phyloP scores from a whole-genome alignment of 2,888 invertebrate genomes.

The Melipona bicolor region DNA sequence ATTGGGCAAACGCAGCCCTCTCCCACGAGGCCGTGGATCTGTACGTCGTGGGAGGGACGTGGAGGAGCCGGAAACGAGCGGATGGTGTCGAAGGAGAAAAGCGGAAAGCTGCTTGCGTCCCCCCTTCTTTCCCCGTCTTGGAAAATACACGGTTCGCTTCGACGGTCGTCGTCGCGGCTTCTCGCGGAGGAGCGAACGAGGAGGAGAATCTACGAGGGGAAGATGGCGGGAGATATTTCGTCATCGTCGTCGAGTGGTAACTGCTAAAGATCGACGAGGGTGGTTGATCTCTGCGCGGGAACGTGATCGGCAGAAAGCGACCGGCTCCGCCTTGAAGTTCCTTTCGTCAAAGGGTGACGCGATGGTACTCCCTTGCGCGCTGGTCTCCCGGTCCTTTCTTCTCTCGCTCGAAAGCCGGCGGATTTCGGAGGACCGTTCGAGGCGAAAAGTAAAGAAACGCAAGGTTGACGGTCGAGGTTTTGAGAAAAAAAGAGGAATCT shows the following conservation, averaged over 20 bases:
- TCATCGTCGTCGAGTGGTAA: slow-evolving; percentile 38
- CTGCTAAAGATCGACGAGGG: slow-evolving; percentile 53
- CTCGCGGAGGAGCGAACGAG: slow-evolving; percentile 34
- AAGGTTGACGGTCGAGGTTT: too few species aligned
- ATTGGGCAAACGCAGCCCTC: slow-evolving; percentile 49
- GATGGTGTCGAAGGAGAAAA: slow-evolving; percentile 56
- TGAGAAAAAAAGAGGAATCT: too few species aligned
- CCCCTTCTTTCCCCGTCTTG: slow-evolving; percentile 14
- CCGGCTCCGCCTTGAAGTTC: slow-evolving; percentile 11
- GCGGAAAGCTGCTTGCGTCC: slow-evolving; percentile 47
- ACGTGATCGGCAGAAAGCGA: slow-evolving; percentile 47
- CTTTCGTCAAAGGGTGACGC: slow-evolving; percentile 16
- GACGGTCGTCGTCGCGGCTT: slow-evolving; percentile 23
- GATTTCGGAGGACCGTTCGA: too few species aligned
- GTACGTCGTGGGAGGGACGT: neutral
- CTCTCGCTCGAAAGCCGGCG: neutral
- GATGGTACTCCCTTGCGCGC: neutral
- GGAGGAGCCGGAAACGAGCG: slow-evolving; percentile 51
- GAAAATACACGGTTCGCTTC: neutral
- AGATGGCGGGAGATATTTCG: slow-evolving; percentile 37
- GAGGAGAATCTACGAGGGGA: neutral
- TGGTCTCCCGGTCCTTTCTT: neutral
- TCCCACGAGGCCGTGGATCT: neutral
- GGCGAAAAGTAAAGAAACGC: too few species aligned
- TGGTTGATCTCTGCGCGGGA: slow-evolving; percentile 52